These are phyloP conservation scores for Chelonia mydas DNA, from an alignment of 2,797 vertebrate species.

Conservation along the genomic window DNA sequence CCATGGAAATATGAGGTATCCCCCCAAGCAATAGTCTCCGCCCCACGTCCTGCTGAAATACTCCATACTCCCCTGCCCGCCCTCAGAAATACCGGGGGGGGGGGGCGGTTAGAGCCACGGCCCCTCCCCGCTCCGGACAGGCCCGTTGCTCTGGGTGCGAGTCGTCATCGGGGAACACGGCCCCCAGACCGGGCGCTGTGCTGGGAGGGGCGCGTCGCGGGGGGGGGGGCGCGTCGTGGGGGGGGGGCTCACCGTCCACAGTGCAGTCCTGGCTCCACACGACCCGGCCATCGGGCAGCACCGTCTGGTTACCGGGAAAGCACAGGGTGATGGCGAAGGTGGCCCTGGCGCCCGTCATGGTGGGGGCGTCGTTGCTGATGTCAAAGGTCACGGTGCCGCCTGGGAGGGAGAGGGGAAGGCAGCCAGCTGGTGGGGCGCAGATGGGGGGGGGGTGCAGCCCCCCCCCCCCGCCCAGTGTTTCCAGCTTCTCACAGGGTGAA, in stretches of 20 bases:
- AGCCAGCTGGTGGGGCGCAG: neutral
- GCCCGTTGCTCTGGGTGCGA: too few relatives aligned
- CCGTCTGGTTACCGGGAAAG: conserved; percentile 89
- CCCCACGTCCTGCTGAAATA: too few relatives aligned
- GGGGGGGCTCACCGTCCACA: conserved; percentile 84
- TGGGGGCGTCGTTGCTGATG: conserved; percentile 90
- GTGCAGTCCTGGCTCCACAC: conserved; percentile 89
- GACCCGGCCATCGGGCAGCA: conserved; percentile 86
- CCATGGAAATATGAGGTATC: too few relatives aligned
- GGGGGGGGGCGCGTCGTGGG: neutral
- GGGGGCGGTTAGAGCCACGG: too few relatives aligned
- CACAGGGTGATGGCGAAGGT: conserved; percentile 89
- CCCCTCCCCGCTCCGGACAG: too few relatives aligned
- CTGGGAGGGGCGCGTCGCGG: too few relatives aligned
- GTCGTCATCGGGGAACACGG: too few relatives aligned
- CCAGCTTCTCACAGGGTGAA: too few relatives aligned
- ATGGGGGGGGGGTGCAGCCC: neutral
- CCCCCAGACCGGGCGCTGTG: rapidly evolving
- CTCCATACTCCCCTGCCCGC: too few relatives aligned
- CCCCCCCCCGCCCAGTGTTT: too few relatives aligned
- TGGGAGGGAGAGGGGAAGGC: conserved; percentile 48
- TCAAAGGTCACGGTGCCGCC: conserved; percentile 90
- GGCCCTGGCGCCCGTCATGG: conserved; percentile 87
- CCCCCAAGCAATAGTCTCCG: too few relatives aligned
- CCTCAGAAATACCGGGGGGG: too few relatives aligned